A percentile compares a stretch with the other conserved stretches of the same genome.
phyloP scores from a whole-genome alignment of 2,113 vertebrate species.

The Hassar affinis region DNA sequence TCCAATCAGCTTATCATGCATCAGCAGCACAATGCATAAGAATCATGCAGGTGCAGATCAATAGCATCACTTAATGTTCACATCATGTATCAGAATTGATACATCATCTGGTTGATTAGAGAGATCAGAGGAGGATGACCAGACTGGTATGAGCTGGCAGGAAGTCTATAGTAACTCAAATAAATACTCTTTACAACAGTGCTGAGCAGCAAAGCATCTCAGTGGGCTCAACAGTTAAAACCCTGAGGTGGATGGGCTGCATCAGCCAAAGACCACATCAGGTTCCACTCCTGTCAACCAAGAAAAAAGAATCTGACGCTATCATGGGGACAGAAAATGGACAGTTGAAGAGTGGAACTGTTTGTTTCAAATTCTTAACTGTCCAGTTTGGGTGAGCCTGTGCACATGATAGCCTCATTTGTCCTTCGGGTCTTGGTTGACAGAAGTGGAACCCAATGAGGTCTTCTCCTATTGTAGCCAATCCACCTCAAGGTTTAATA shows the following conservation, averaged over 20 bases:
- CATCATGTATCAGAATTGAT: not conserved
- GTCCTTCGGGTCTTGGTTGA: too few relatives aligned
- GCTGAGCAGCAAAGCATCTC: not conserved
- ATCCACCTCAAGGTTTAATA: not conserved
- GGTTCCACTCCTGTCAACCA: not conserved
- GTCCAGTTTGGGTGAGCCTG: too few relatives aligned
- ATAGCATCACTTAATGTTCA: not conserved
- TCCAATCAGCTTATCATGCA: too few relatives aligned
- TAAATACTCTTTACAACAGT: not conserved
- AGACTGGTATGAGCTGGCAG: too few relatives aligned
- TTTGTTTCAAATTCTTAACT: not conserved
- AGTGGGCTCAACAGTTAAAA: not conserved
- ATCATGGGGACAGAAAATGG: not conserved
- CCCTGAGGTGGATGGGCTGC: not conserved
- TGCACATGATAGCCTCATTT: too few relatives aligned
- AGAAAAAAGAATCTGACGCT: not conserved
- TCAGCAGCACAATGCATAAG: too few relatives aligned
- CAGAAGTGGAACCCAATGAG: too few relatives aligned
- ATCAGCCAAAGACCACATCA: not conserved
- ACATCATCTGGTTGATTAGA: too few relatives aligned
- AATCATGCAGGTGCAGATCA: not conserved
- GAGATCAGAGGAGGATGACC: too few relatives aligned
- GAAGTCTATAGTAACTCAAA: not conserved
- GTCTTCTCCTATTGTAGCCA: not conserved
- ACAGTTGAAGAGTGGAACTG: not conserved